phyloP scores from a whole-genome alignment of 2,888 invertebrate genomes.

The Altica lythri region DNA sequence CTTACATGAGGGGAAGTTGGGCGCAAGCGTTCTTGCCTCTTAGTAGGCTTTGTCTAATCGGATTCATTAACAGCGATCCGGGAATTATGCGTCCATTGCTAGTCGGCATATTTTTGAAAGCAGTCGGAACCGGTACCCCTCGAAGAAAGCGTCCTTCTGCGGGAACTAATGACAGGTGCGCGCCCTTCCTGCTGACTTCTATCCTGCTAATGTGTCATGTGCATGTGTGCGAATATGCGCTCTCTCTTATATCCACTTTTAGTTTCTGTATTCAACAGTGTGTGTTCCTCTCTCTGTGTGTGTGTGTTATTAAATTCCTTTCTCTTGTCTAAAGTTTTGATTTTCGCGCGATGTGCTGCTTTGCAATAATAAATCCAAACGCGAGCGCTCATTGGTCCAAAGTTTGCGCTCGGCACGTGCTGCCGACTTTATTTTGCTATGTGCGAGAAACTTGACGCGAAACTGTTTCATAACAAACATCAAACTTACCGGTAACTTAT shows the following conservation, averaged over 20 bases:
- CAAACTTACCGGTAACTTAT: conserved; percentile 21
- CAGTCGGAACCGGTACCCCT: conserved; percentile 57
- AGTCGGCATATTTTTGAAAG: conserved; percentile 61
- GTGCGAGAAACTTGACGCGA: conserved; percentile 27
- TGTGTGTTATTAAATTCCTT: conserved; percentile 7
- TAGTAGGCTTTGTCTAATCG: conserved; percentile 62
- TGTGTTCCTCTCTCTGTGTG: conserved; percentile 17
- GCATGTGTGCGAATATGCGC: conserved; percentile 45
- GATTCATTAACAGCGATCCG: conserved; percentile 65
- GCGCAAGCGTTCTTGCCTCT: conserved; percentile 59
- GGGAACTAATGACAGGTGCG: conserved; percentile 47
- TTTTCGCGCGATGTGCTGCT: conserved; percentile 44
- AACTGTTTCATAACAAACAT: conserved; percentile 28
- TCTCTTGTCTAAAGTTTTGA: conserved; percentile 33
- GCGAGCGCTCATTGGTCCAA: conserved; percentile 41
- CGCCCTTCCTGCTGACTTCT: conserved; percentile 32
- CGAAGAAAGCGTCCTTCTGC: conserved; percentile 50
- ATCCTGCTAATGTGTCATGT: conserved; percentile 40
- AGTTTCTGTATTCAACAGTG: conserved; percentile 41
- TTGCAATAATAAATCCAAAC: conserved; percentile 45
- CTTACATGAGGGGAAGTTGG: conserved; percentile 50
- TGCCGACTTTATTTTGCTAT: conserved; percentile 31
- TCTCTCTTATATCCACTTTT: conserved; percentile 29
- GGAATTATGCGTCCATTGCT: conserved; percentile 62
- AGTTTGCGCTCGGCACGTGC: conserved; percentile 41